Evolutionary conservation across 2,797 vertebrate genomes (phyloP).

Genomic region (Huso huso): DNA sequence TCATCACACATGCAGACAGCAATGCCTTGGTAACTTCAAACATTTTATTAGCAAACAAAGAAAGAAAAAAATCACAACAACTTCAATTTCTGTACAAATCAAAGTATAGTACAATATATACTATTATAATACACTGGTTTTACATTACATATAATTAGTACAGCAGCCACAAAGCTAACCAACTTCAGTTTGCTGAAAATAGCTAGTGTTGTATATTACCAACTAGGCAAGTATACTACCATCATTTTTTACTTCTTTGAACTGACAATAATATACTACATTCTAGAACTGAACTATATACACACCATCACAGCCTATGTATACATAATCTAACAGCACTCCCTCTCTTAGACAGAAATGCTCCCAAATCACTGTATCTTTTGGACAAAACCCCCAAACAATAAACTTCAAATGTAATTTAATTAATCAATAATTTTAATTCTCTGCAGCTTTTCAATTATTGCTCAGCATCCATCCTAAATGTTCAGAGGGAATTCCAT

Average conservation of each 20-base stretch:
- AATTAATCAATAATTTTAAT: constrained; percentile 2
- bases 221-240: constrained; percentile 22
- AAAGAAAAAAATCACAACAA: constrained; percentile 41
- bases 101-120: constrained; percentile 87
- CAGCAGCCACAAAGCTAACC: constrained; percentile 67
- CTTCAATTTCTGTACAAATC: constrained; percentile 82
- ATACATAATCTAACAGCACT: constrained; percentile 54
- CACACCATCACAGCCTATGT: constrained; percentile 60
- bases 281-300: constrained; percentile 35
- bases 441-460: constrained; percentile 31
- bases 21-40: constrained; percentile 58
- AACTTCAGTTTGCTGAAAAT: constrained; percentile 61
- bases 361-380: too few relatives aligned
- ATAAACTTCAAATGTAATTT: too few relatives aligned
- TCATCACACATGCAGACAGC: constrained; percentile 62
- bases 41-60: constrained; percentile 86
- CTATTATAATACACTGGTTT: constrained; percentile 80
- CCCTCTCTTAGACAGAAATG: constrained; percentile 26
- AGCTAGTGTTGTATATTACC: constrained; percentile 52
- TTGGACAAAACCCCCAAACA: too few relatives aligned
- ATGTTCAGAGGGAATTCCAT: constrained; percentile 49
- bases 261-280: constrained; percentile 25
- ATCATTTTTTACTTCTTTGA: constrained; percentile 17
- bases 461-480: constrained; percentile 53
- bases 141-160: constrained; percentile 77